phyloP scores from a whole-genome alignment of 2,113 vertebrate species.

The Eulacestoma nigropectus region DNA sequence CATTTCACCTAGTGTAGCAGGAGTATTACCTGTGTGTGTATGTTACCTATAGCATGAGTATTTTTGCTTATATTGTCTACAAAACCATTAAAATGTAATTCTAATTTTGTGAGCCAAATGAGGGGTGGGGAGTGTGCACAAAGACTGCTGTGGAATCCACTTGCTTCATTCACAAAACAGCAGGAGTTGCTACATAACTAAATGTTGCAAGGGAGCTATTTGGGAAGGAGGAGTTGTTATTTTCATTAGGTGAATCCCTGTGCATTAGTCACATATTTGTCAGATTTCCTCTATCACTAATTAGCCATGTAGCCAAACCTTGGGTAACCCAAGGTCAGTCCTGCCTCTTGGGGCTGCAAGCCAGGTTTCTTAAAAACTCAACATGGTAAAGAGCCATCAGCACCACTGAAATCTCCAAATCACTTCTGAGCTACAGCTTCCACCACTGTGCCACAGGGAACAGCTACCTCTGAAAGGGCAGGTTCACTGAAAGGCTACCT shows the following conservation, averaged over 20 bases:
- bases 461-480: not conserved
- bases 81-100: not conserved
- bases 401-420: not conserved
- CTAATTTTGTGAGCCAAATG: not conserved
- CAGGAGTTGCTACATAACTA: not conserved
- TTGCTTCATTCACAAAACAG: not conserved
- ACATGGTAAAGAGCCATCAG: not conserved
- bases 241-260: not conserved
- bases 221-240: not conserved
- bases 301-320: not conserved
- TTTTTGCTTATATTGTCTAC: not conserved
- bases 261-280: not conserved
- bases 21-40: not conserved
- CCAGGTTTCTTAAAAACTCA: not conserved
- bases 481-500: not conserved
- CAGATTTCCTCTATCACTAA: not conserved
- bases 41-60: not conserved
- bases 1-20: not conserved
- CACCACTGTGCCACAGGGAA: not conserved
- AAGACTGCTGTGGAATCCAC: not conserved
- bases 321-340: not conserved
- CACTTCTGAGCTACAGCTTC: not conserved
- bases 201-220: not conserved
- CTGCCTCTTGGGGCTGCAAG: not conserved
- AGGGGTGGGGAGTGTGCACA: fast-evolving